A percentile compares a stretch with the other conserved stretches of the same genome.
Conservation (phyloP, 2,113 vertebrate species). For the Protobothrops flavoviridis region DNA sequence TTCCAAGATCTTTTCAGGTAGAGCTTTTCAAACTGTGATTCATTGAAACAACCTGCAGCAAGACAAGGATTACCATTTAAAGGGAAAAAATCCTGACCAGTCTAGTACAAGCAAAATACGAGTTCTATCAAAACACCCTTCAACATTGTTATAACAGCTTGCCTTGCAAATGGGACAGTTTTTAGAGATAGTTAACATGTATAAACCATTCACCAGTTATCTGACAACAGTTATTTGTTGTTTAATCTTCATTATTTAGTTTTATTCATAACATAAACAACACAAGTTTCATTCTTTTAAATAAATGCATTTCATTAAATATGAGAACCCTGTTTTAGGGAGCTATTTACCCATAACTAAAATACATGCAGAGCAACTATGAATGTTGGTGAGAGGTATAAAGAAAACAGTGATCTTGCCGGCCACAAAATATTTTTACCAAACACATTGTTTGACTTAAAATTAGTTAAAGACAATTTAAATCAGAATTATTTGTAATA, state of each 20-base stretch:
- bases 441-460: neutral
- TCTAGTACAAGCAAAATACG: neutral
- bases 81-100: neutral
- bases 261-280: neutral
- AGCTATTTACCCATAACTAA: neutral
- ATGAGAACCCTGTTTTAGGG: neutral
- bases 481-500: neutral
- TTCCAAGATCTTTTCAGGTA: neutral
- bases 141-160: neutral
- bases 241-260: neutral
- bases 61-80: neutral
- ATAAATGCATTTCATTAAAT: neutral
- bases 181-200: neutral
- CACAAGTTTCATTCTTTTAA: neutral
- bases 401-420: neutral
- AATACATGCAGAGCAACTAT: neutral
- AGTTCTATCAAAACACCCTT: neutral
- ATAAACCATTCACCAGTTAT: neutral
- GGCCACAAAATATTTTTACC: neutral
- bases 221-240: neutral
- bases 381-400: neutral
- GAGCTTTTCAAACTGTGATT: neutral
- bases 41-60: neutral
- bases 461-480: neutral
- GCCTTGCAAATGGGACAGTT: neutral